Evolutionary conservation across 2,113 vertebrate species (phyloP).

Genomic region (Orycteropus afer): DNA sequence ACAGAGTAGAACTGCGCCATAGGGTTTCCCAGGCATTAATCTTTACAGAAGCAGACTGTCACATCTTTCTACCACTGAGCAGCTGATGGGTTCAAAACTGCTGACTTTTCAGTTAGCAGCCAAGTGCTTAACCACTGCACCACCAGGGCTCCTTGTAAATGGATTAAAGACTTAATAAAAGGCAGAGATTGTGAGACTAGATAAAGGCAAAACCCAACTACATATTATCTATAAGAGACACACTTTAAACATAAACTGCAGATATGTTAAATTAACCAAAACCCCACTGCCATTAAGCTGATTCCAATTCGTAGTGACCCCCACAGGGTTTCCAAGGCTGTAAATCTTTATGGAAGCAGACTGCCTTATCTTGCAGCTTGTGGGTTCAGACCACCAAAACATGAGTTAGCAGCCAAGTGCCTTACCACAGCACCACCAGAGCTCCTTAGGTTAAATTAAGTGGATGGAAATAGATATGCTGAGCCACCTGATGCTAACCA

Average conservation of each 20-base stretch:
- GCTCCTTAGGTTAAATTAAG: too few relatives aligned
- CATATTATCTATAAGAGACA: neutral
- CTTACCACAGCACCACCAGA: too few relatives aligned
- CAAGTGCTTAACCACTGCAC: neutral
- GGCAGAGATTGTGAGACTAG: neutral
- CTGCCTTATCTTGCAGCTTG: too few relatives aligned
- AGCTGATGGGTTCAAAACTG: neutral
- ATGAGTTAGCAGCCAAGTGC: too few relatives aligned
- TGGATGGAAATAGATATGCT: neutral
- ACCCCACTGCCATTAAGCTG: too few relatives aligned
- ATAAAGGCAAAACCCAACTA: constrained; percentile 1
- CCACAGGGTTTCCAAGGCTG: too few relatives aligned
- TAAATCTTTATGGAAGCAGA: too few relatives aligned
- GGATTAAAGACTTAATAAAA: constrained; percentile 1
- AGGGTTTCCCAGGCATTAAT: neutral
- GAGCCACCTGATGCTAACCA: too few relatives aligned
- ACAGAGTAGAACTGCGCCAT: neutral
- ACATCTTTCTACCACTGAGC: neutral
- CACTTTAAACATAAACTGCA: neutral
- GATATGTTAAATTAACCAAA: too few relatives aligned
- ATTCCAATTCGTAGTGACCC: too few relatives aligned
- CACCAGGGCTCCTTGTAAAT: neutral
- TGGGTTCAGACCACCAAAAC: too few relatives aligned
- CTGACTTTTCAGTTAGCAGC: neutral
- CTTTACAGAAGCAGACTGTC: neutral